Conservation (phyloP, 2,888 invertebrate genomes). For the Standfussiana lucernea region DNA sequence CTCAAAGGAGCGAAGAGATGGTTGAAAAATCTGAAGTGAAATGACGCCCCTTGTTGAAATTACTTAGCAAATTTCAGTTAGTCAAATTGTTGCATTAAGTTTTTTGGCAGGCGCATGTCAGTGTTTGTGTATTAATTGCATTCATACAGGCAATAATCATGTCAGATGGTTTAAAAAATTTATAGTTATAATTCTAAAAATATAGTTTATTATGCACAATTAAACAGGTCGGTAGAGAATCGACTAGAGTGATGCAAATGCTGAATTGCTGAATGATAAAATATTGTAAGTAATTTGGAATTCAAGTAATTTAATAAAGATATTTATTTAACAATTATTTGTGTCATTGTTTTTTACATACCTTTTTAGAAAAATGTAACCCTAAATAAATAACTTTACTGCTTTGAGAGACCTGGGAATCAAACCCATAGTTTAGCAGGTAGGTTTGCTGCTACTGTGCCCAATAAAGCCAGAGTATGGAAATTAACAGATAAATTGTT, state of each 20-base stretch:
- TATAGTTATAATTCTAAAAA: neutral
- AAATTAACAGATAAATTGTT: conserved; percentile 53
- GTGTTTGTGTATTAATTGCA: neutral
- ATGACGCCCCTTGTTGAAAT: conserved; percentile 42
- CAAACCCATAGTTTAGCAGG: neutral
- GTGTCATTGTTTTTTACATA: neutral
- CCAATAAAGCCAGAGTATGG: conserved; percentile 32
- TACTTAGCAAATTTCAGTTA: conserved; percentile 41
- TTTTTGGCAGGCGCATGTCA: conserved; percentile 49
- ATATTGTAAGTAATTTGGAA: conserved; percentile 6
- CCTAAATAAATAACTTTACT: neutral
- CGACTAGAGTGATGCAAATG: neutral
- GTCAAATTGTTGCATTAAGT: conserved; percentile 35
- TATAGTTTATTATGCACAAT: neutral
- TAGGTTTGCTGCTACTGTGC: neutral
- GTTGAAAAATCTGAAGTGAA: conserved; percentile 53
- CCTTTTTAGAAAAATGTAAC: too few relatives aligned
- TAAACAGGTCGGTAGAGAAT: neutral
- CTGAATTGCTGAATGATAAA: neutral
- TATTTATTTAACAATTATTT: conserved; percentile 15
- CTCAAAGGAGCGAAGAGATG: conserved; percentile 71
- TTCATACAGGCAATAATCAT: neutral
- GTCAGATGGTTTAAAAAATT: neutral
- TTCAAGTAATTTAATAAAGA: conserved; percentile 1
- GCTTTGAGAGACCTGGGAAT: neutral